Percentiles rank a stretch among this genome's conserved stretches.
phyloP scores from a whole-genome alignment of 2,888 invertebrate genomes.

The Papilio gigon region DNA sequence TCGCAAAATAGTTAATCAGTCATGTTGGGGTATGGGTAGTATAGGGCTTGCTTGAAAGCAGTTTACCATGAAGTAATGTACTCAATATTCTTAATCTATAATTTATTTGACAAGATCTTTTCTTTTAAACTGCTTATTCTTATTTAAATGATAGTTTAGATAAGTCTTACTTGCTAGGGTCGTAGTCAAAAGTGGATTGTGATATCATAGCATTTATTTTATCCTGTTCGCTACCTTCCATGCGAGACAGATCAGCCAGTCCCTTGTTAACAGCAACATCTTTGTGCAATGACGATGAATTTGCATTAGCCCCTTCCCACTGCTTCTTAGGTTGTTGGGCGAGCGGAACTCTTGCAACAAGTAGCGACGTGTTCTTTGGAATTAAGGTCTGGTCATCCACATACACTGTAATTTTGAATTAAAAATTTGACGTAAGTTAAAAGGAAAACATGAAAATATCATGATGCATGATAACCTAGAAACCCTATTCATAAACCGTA shows the following conservation, averaged over 20 bases:
- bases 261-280: slow-evolving; percentile 83
- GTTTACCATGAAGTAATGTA: not conserved
- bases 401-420: slow-evolving; percentile 87
- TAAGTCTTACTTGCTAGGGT: slow-evolving; percentile 94
- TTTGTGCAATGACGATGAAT: slow-evolving; percentile 71
- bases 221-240: slow-evolving; percentile 97
- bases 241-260: slow-evolving; percentile 91
- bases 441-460: slow-evolving; percentile 18
- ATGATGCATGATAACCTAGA: not conserved
- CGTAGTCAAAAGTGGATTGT: slow-evolving; percentile 98
- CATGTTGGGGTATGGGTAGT: not conserved
- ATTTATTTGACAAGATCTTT: not conserved
- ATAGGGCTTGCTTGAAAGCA: not conserved
- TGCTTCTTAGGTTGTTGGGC: slow-evolving; percentile 89
- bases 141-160: slow-evolving; percentile 29
- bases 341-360: slow-evolving; percentile 96
- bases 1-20: not conserved
- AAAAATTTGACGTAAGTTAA: slow-evolving; percentile 12
- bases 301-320: slow-evolving; percentile 84
- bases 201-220: slow-evolving; percentile 99
- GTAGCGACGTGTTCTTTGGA: slow-evolving; percentile 98
- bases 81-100: not conserved
- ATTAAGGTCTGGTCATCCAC: slow-evolving; percentile 94
- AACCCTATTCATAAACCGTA: not conserved
- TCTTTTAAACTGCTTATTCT: not conserved